Base-by-base conservation (phyloP, 2,113 vertebrate genomes). In the zebrafish (Danio rerio) region DNA sequence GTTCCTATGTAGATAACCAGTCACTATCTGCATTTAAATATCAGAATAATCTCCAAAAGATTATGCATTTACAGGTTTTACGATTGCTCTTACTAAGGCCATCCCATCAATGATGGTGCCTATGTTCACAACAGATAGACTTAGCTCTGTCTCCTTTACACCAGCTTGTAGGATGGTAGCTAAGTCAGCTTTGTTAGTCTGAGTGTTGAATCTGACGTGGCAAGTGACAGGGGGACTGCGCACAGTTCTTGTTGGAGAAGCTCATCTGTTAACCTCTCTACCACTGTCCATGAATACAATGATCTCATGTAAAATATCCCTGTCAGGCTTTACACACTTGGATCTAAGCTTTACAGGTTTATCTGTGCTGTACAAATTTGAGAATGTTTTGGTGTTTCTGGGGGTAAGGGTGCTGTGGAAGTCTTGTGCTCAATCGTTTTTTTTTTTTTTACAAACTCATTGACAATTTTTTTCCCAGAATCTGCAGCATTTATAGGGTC, bases 21-120 rank as follows among this genome's bases (percentile, higher is more conserved):
- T 66, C 61, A 78, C 76, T 52, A 15, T 78, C 76, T 50, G 76
- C 50, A 47, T 78, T 18, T 52, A 65, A 40, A 62, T 42, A 1
- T 68, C 78, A 55, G 63, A 47, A 50, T 70, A 71, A 71, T 59
- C 66, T 42, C 66, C 65, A 58, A 45, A 81, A 16, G 40, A 59
- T 81, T 21, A 59, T 81, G 66, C 63, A 71, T 59, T 71, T 59
- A 45, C 53, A 20, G 53, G 66, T 72, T 71, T 80, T 45, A 42
- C 66, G 20, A 81, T 71, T 43, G 52, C 53, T 71, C 79, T 81
- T 68, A 80, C 78, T 71, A 80, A 80, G 18, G 65, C 78, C 78
- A 70, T 80, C 43, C 65, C 78, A 70, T 69, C 78, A 43, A 70
- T 80, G 59, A 79, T 62, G 5, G 61, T 40, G 61, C 61, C 31